These are phyloP conservation scores for Drosophila miranda DNA, from an alignment of 1,140 invertebrate species.

Conservation along the genomic window DNA sequence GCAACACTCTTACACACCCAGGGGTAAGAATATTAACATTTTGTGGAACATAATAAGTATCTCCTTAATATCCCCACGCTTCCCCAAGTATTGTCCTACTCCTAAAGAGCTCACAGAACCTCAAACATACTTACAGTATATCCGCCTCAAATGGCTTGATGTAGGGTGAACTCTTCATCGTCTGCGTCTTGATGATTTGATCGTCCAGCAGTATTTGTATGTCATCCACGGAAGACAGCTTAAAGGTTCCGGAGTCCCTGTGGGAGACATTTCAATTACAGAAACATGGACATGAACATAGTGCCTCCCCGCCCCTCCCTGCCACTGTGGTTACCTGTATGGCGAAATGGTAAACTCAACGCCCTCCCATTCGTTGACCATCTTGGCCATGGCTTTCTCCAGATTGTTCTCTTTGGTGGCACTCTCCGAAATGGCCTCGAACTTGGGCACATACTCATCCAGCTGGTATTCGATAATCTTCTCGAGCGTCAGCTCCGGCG, in stretches of 20 bases:
- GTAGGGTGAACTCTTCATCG: slow-evolving; percentile 98
- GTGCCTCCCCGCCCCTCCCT: not conserved
- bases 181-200: slow-evolving; percentile 98
- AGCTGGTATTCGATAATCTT: slow-evolving; percentile 97
- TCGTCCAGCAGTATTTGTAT: slow-evolving; percentile 98
- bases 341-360: slow-evolving; percentile 88
- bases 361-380: slow-evolving; percentile 96
- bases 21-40: not conserved
- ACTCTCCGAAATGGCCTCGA: slow-evolving; percentile 96
- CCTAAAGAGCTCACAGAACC: not conserved
- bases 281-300: slow-evolving; percentile 5
- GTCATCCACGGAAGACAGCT: slow-evolving; percentile 95
- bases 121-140: slow-evolving; percentile 86
- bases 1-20: not conserved
- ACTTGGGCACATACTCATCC: slow-evolving; percentile 94
- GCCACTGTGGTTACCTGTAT: slow-evolving; percentile 59
- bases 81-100: not conserved
- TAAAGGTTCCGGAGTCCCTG: slow-evolving; percentile 95
- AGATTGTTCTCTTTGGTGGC: slow-evolving; percentile 97
- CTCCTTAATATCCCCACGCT: no score
- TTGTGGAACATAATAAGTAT: not conserved
- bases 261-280: slow-evolving; percentile 55
- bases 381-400: slow-evolving; percentile 94
- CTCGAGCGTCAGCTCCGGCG: slow-evolving; percentile 91
- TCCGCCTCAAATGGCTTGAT: slow-evolving; percentile 96